Evolutionary conservation across 2,797 vertebrate genomes (phyloP), one percentile per base, ranked within the genome.

Genomic region (Enteromius afrohamiltoni): DNA sequence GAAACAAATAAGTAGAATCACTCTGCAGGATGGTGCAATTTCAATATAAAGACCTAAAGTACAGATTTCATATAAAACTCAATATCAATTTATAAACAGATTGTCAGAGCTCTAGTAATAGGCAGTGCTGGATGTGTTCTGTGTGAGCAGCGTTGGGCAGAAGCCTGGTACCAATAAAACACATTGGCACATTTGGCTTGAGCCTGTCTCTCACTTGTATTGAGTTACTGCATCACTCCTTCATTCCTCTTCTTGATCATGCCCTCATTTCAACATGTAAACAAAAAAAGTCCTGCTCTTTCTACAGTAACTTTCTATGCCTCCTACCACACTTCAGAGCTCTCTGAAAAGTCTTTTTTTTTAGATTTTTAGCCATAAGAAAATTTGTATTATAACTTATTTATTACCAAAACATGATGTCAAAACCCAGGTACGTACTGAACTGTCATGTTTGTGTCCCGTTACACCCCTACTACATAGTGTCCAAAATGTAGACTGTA

Each of bases 221-320:
- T 75, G 47, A 51, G 55, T 89, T 90, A 87, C 89, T 82, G 69
- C 69, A 77, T 87, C 64, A 85, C 77, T 88, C 85, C 79, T 85
- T 70, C 34, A 88, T 89, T 89, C 80, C 85, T 69, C 67, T 68
- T 74, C 2, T 16, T 73, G 49, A 87, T 51, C 58, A 62, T 86
- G 77, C 34, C 7, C 86, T 83, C 55, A 74, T 79, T 82, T 83
- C 62, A 45, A 64, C 70, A 77, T 23, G 42, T 42, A 83, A 84
- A 83, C 80, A 88, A 17, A 29, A 58, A 76, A 40, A 64, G 47
- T 23, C 51, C 47, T 2, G 19, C 58, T 67, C 6, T 8, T 53
- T 62, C 62, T 29, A 77, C 29, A 75, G 62, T 47, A 62, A n/a
- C 21, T 34, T 34, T 47, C 53, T 45, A 51, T 19, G 51, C 14